A percentile compares a stretch with the other conserved stretches of the same genome.
phyloP scores from a whole-genome alignment of 2,113 vertebrate species.

The Protobothrops flavoviridis region DNA sequence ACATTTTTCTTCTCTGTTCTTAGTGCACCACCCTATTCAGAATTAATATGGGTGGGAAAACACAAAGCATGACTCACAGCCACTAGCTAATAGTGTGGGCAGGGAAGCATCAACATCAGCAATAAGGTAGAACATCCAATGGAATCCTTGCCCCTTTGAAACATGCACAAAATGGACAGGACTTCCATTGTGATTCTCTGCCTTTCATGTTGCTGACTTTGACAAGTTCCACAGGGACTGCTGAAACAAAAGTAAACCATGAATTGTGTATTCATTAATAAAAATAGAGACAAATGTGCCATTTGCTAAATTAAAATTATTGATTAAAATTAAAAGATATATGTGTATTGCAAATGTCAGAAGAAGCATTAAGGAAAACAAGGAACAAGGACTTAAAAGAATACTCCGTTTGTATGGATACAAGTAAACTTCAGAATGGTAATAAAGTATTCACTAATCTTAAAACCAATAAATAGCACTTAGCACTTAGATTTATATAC shows the following conservation, averaged over 20 bases:
- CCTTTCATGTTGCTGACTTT: background rate
- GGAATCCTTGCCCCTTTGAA: background rate
- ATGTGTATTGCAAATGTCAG: background rate
- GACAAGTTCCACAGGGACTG: background rate
- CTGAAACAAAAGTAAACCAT: background rate
- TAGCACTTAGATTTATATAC: too few relatives aligned
- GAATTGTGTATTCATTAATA: background rate
- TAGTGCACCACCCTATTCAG: background rate
- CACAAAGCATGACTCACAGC: background rate
- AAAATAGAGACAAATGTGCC: background rate
- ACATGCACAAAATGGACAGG: background rate
- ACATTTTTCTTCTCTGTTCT: background rate
- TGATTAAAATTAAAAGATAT: background rate
- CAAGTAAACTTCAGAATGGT: conserved; percentile 22
- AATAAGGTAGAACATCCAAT: background rate
- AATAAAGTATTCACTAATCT: conserved; percentile 44
- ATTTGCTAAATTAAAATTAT: background rate
- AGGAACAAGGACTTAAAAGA: conserved; percentile 30
- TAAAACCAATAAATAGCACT: conserved; percentile 50
- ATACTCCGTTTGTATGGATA: conserved; percentile 17
- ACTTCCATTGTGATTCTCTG: background rate
- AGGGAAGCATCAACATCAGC: background rate
- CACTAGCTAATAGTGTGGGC: background rate
- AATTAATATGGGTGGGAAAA: background rate
- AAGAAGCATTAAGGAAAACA: conserved; percentile 1